These are phyloP conservation scores for Hyles vespertilio DNA, from an alignment of 1,140 invertebrate species.

Conservation along the genomic window DNA sequence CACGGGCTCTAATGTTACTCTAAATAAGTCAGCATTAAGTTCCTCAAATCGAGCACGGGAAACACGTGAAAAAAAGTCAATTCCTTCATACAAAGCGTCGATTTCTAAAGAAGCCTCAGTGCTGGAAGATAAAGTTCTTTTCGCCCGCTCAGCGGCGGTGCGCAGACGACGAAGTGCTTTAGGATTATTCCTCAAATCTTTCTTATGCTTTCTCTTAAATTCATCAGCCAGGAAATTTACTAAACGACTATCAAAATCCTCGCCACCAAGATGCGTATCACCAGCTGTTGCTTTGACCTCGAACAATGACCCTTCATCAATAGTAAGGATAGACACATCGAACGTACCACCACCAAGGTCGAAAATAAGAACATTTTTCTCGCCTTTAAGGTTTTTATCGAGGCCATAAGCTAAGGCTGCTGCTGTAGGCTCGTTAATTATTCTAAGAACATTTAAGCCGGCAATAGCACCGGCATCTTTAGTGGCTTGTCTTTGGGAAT, in stretches of 20 bases:
- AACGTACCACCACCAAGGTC: conserved; percentile 80
- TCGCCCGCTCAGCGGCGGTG: conserved; percentile 77
- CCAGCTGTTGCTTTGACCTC: conserved; percentile 80
- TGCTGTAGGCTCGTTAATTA: conserved; percentile 87
- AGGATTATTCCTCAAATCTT: conserved; percentile 56
- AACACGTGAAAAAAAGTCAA: conserved; percentile 72
- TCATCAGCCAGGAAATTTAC: conserved; percentile 78
- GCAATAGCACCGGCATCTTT: conserved; percentile 78
- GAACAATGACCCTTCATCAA: conserved; percentile 81
- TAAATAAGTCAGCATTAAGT: conserved; percentile 70
- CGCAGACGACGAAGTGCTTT: conserved; percentile 75
- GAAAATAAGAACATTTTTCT: conserved; percentile 74
- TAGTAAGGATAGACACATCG: conserved; percentile 85
- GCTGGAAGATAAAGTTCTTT: conserved; percentile 72
- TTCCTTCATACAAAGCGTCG: conserved; percentile 66
- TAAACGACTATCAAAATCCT: conserved; percentile 82
- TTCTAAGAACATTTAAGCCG: conserved; percentile 82
- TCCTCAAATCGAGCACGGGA: conserved; percentile 75
- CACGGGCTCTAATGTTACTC: conserved; percentile 71
- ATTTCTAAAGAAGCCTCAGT: conserved; percentile 75
- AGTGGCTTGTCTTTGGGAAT: conserved; percentile 74
- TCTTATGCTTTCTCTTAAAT: conserved; percentile 63
- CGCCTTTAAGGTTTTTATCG: conserved; percentile 83
- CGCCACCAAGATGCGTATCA: conserved; percentile 77
- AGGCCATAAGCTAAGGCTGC: conserved; percentile 86